Evolutionary conservation across 2,797 vertebrate species (phyloP).

Genomic region (Syndactyla subalaris): DNA sequence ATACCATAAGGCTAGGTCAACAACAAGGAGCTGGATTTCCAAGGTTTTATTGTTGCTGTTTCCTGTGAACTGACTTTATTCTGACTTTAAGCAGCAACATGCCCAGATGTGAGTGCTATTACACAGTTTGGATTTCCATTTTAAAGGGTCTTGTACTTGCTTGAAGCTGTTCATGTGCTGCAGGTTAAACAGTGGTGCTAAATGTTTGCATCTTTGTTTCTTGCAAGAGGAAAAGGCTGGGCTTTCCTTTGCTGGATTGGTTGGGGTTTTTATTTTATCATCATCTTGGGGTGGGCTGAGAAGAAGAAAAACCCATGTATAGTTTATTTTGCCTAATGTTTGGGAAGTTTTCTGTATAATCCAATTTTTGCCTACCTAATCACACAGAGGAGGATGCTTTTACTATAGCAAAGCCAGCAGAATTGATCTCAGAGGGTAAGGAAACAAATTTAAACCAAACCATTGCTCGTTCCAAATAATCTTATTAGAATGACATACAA

Average conservation of each 20-base stretch:
- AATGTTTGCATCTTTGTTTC: neutral
- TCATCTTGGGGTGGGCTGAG: neutral
- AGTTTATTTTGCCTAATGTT: neutral
- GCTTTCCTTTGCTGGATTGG: neutral
- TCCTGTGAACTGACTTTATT: conserved; percentile 47
- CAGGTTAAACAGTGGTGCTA: neutral
- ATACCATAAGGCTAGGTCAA: conserved; percentile 67
- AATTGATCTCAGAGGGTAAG: neutral
- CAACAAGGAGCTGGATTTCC: conserved; percentile 63
- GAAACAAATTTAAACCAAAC: neutral
- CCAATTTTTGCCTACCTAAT: neutral
- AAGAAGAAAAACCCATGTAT: neutral
- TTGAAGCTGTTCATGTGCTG: neutral
- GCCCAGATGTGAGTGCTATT: neutral
- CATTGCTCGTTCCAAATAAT: neutral
- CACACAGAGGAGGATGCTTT: neutral
- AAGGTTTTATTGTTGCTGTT: neutral
- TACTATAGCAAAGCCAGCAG: neutral
- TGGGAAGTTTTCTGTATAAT: neutral
- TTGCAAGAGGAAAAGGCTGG: neutral
- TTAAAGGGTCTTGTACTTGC: neutral
- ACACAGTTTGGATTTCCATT: neutral
- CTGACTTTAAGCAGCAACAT: conserved; percentile 15
- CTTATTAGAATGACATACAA: too few species aligned
- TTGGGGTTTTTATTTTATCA: neutral